Evolutionary conservation across 2,113 vertebrate species (phyloP).

Genomic region (Tinamus guttatus): DNA sequence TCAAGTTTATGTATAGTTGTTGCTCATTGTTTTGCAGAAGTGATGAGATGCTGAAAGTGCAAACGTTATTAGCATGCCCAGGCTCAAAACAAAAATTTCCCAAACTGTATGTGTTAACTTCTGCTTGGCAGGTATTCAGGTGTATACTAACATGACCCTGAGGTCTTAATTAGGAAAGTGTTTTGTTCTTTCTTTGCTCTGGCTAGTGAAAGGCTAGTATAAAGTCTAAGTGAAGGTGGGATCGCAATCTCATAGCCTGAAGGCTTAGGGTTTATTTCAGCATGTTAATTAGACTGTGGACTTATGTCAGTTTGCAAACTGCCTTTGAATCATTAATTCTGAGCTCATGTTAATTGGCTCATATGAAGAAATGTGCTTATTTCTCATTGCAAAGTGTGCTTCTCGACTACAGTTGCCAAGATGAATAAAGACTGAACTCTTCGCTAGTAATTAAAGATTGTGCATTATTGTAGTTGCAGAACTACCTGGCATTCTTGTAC

Average conservation of each 20-base stretch:
- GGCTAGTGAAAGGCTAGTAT: background rate
- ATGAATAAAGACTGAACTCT: background rate
- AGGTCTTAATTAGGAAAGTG: background rate
- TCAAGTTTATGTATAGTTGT: too few relatives aligned
- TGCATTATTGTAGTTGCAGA: background rate
- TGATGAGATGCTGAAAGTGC: background rate
- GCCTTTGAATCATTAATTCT: background rate
- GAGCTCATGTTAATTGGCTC: background rate
- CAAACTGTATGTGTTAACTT: background rate
- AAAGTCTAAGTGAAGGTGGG: background rate
- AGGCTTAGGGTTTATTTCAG: background rate
- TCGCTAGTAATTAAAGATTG: background rate
- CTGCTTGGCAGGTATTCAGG: background rate
- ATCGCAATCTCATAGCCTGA: background rate
- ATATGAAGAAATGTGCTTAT: background rate
- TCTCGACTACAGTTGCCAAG: background rate
- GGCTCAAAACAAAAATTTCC: background rate
- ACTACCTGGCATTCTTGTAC: background rate
- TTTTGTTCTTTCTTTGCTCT: background rate
- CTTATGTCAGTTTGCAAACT: background rate
- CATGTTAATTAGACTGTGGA: background rate
- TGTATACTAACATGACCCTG: background rate
- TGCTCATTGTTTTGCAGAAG: background rate
- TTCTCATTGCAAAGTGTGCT: background rate
- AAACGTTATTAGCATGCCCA: background rate